Base-by-base conservation (phyloP, 2,113 vertebrate genomes). In the Oxygymnocypris stewartii region DNA sequence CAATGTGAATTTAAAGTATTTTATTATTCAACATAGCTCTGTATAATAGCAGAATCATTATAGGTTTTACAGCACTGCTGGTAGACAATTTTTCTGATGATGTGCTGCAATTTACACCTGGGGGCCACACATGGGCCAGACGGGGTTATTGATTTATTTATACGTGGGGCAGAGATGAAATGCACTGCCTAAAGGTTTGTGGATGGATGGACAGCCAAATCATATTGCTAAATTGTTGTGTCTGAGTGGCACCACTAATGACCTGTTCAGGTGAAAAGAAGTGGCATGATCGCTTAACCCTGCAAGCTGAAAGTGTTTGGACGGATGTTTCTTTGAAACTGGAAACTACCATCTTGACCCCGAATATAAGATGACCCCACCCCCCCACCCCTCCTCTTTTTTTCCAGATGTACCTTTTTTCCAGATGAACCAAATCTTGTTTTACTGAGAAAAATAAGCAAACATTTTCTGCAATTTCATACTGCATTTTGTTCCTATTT, bases 21-120 rank as follows among this genome's bases (percentile, higher is more conserved):
- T 81, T 81, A 81, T 73, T 86, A 73, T 73, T 86, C 77, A 86
- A 57, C 65, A 51, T 82, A 82, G 25, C 80, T 31, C 44, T 49
- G 44, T 31, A 40, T 42, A 82, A 67, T 71, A 82, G 81, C 81
- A n/a, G 63, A 82, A 82, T 82, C 65, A 71, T 82, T 82, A 82
- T 69, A 69, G 28, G 65, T 71, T 82, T 82, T 51, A 69, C 28
- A 23, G 63, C 59, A 67, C 79, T 76, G 42, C 23, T 16, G 74
- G 42, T 76, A 76, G 28, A 18, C 25, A 82, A 14, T 82, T 71
- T 69, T 82, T 51, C 79, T 82, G 61, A 65, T 65, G n/a, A 65
- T 47, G 37, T 67, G 61, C 81, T 54, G 65, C 79, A 65, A 47
- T 82, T 82, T 37, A 51, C 28, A 6, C 63, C 42, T 23, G 28